Percentiles rank a stretch among this genome's conserved stretches.
phyloP scores from a whole-genome alignment of 2,113 vertebrate species.

The Urocolius indicus region DNA sequence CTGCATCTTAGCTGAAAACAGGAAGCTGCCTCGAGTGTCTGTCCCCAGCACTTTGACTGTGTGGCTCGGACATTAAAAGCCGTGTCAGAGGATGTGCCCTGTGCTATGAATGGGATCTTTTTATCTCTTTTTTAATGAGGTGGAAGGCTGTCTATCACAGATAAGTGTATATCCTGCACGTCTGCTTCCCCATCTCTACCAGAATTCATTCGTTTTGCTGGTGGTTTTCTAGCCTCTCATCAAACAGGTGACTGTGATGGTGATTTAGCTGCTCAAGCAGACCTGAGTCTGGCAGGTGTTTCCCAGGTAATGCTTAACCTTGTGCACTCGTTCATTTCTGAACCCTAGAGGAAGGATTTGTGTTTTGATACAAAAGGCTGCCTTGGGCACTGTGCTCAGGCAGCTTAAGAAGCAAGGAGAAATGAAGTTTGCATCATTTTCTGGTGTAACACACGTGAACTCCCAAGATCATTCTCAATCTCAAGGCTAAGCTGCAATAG shows the following conservation, averaged over 20 bases:
- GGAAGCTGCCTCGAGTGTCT: conserved; percentile 38
- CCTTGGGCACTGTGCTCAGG: not conserved
- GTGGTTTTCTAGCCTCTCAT: not conserved
- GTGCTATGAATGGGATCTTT: conserved; percentile 3
- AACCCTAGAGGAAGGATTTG: not conserved
- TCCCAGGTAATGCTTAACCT: not conserved
- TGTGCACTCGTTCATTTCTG: not conserved
- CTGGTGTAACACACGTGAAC: not conserved
- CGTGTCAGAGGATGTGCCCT: not conserved
- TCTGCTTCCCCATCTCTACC: conserved; percentile 12
- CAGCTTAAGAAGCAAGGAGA: not conserved
- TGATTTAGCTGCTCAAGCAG: not conserved
- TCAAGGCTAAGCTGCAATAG: not conserved
- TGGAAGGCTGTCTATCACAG: conserved; percentile 34
- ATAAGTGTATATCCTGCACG: conserved; percentile 26
- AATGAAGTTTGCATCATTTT: not conserved
- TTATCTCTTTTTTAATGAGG: not conserved
- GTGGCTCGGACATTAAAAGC: not conserved
- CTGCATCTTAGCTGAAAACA: conserved; percentile 54
- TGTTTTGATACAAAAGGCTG: not conserved
- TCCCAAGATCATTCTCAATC: not conserved
- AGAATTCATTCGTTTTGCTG: not conserved
- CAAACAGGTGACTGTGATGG: not conserved
- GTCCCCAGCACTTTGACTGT: conserved; percentile 22
- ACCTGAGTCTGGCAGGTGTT: not conserved